These are phyloP conservation scores for Globodera ellingtonae DNA, from an alignment of 1,140 invertebrate species.

Conservation along the genomic window DNA sequence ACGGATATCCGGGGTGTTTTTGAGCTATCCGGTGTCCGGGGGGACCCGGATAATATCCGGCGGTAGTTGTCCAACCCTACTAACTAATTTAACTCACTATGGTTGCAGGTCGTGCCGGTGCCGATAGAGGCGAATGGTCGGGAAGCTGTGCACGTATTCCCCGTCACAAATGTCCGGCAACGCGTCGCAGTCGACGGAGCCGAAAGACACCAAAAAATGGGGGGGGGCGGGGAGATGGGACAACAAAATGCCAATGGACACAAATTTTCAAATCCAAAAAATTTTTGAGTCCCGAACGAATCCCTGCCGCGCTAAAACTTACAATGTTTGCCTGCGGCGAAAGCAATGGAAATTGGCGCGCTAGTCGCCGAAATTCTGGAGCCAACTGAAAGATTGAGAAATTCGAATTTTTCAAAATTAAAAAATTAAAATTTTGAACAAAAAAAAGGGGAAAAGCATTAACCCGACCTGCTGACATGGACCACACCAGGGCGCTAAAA, in stretches of 20 bases:
- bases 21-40: no score
- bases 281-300: no score
- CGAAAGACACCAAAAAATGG: conserved; percentile 70
- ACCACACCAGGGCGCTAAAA: conserved; percentile 70
- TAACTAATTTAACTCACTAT: conserved; percentile 25
- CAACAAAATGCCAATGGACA: background rate
- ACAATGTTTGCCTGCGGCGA: background rate
- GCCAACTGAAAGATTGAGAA: conserved; percentile 45
- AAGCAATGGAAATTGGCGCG: conserved; percentile 28
- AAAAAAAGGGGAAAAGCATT: no score
- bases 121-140: conserved; percentile 75
- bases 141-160: conserved; percentile 74
- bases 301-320: background rate
- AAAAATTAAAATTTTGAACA: background rate
- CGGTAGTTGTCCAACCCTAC: no score
- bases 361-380: conserved; percentile 59
- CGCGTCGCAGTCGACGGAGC: conserved; percentile 74
- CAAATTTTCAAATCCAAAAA: no score
- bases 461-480: conserved; percentile 68
- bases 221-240: background rate
- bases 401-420: background rate
- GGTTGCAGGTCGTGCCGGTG: conserved; percentile 23
- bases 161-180: conserved; percentile 70
- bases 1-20: no score
- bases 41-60: no score